phyloP scores from a whole-genome alignment of 2,888 invertebrate species.

The Polietes domitor region DNA sequence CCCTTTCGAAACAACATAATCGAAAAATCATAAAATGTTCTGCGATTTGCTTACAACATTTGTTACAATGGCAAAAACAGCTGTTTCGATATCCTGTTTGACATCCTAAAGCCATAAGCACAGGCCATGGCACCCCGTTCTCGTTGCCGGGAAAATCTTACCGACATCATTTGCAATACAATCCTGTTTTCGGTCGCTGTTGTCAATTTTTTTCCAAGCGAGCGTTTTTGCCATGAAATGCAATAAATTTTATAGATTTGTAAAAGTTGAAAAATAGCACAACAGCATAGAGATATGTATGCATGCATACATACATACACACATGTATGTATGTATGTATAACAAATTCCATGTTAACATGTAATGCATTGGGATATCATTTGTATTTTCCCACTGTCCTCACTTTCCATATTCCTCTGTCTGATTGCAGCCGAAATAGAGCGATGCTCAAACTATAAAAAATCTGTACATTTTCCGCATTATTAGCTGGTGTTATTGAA shows the following conservation, averaged over 20 bases:
- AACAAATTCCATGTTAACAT: conserved; percentile 1
- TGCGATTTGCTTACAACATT: conserved; percentile 38
- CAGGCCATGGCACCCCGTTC: background rate
- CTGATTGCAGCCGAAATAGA: background rate
- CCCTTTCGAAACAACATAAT: background rate
- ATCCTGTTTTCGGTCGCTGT: background rate
- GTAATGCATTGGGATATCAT: background rate
- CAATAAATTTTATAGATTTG: conserved; percentile 66
- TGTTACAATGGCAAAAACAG: conserved; percentile 54
- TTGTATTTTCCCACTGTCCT: background rate
- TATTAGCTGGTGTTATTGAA: conserved; percentile 46
- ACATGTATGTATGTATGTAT: background rate
- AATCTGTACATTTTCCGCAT: conserved; percentile 56
- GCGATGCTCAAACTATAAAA: background rate
- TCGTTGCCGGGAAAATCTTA: background rate
- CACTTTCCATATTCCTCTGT: background rate
- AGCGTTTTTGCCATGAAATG: conserved; percentile 49
- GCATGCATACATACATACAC: too few species aligned
- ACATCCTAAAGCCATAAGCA: conserved; percentile 18
- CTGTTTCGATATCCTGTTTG: conserved; percentile 52
- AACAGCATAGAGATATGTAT: conserved; percentile 16
- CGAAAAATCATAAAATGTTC: conserved; percentile 28
- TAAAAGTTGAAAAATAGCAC: conserved; percentile 54
- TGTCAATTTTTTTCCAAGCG: background rate
- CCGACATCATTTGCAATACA: background rate